Evolutionary conservation across 2,113 vertebrate species (phyloP).

Genomic region (Felis chaus): DNA sequence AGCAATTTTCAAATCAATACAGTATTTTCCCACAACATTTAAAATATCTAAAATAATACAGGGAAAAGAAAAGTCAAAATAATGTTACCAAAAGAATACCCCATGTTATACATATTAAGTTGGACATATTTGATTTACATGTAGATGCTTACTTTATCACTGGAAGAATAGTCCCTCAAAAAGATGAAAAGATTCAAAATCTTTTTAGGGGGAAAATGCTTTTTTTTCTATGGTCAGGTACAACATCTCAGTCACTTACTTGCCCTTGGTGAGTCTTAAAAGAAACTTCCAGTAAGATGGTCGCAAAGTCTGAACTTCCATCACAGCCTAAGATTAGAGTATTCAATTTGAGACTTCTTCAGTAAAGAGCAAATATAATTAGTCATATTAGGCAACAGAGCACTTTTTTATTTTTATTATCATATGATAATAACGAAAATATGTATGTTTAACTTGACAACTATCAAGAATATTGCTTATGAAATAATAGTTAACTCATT

Average conservation of each 20-base stretch:
- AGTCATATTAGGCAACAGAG: not conserved
- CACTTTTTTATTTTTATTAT: not conserved
- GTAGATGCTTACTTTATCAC: not conserved
- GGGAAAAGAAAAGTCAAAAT: not conserved
- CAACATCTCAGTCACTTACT: conserved; percentile 84
- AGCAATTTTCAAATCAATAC: conserved; percentile 12
- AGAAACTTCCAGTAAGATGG: conserved; percentile 99
- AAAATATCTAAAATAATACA: conserved; percentile 9
- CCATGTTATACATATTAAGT: not conserved
- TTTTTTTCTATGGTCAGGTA: not conserved
- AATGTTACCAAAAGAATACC: not conserved
- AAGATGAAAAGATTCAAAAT: not conserved
- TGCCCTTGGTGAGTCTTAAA: conserved; percentile 95
- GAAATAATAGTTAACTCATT: conserved; percentile 13
- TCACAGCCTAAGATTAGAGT: conserved; percentile 91
- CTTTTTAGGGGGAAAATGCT: not conserved
- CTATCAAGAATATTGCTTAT: not conserved
- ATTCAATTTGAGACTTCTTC: conserved; percentile 32
- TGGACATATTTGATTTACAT: not conserved
- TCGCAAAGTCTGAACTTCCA: conserved; percentile 97
- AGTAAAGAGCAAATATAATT: not conserved
- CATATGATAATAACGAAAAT: not conserved
- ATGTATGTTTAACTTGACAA: not conserved
- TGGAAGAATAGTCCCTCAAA: conserved; percentile 8
- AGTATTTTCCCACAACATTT: not conserved